These are phyloP conservation scores for Mola mola DNA, from an alignment of 2,113 vertebrate genomes.

Conservation along the genomic window DNA sequence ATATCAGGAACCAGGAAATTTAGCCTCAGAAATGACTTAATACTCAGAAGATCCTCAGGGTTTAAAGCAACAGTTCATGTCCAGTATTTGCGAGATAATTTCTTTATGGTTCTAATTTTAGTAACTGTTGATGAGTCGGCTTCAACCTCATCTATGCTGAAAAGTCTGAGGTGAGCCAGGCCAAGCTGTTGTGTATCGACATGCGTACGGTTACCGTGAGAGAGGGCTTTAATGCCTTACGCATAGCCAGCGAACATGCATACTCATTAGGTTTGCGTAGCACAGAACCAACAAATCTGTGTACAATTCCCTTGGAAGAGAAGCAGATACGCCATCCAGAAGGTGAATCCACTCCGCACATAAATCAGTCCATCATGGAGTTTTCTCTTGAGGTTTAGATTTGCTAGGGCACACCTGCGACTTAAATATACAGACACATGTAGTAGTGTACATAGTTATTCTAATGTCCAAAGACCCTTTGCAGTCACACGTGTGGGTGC, in stretches of 20 bases:
- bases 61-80: constrained; percentile 26
- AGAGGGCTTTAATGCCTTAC: constrained; percentile 30
- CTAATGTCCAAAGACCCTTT: constrained; percentile 9
- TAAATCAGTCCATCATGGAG: constrained; percentile 63
- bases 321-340: constrained; percentile 64
- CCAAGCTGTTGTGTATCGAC: constrained; percentile 31
- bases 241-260: constrained; percentile 26
- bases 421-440: constrained; percentile 48
- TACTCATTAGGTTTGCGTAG: constrained; percentile 38
- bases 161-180: constrained; percentile 31
- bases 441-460: constrained; percentile 39
- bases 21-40: constrained; percentile 41
- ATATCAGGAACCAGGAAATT: constrained; percentile 25
- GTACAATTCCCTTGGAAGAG: constrained; percentile 41
- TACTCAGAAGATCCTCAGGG: constrained; percentile 25
- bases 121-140: constrained; percentile 50
- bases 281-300: constrained; percentile 21
- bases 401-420: constrained; percentile 75
- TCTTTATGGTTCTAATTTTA: constrained; percentile 41
- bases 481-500: constrained; percentile 3
- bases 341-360: constrained; percentile 74
- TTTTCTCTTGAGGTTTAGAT: constrained; percentile 60
- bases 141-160: constrained; percentile 40
- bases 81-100: constrained; percentile 45
- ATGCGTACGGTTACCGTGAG: constrained; percentile 14